Evolutionary conservation across 2,797 vertebrate species (phyloP).

Genomic region (Macropodus opercularis): DNA sequence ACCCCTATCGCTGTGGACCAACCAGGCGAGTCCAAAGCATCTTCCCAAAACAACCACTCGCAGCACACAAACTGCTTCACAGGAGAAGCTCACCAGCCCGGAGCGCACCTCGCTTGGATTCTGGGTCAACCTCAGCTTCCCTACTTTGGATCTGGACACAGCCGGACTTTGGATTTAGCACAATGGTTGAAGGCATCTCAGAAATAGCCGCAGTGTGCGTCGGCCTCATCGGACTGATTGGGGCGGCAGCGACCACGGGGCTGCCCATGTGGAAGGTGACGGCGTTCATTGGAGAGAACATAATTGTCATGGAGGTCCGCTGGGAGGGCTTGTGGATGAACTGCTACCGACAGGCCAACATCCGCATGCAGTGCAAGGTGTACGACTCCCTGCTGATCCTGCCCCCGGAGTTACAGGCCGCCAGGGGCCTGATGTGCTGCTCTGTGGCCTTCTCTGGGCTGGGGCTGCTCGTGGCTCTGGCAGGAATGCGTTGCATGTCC

Average conservation of each 20-base stretch:
- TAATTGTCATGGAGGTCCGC: slow-evolving; percentile 90
- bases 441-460: slow-evolving; percentile 80
- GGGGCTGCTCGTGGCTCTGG: slow-evolving; percentile 82
- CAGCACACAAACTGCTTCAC: slow-evolving; percentile 21
- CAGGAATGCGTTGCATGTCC: slow-evolving; percentile 81
- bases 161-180: slow-evolving; percentile 65
- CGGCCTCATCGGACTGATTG: slow-evolving; percentile 84
- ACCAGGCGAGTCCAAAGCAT: slow-evolving; percentile 47
- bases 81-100: slow-evolving; percentile 7
- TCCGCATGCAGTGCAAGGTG: slow-evolving; percentile 90
- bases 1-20: slow-evolving; percentile 74
- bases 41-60: slow-evolving; percentile 71
- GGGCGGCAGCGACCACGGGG: slow-evolving; percentile 85
- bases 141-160: slow-evolving; percentile 16
- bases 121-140: slow-evolving; percentile 19
- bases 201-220: slow-evolving; percentile 78
- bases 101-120: background rate
- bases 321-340: slow-evolving; percentile 98
- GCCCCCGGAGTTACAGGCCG: slow-evolving; percentile 83
- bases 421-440: slow-evolving; percentile 89
- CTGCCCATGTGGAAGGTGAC: slow-evolving; percentile 97
- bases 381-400: slow-evolving; percentile 90
- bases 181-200: slow-evolving; percentile 76
- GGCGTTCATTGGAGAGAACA: slow-evolving; percentile 88
- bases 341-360: slow-evolving; percentile 86